These are phyloP conservation scores for Empis stercorea DNA, from an alignment of 2,888 invertebrate species.

Conservation along the genomic window DNA sequence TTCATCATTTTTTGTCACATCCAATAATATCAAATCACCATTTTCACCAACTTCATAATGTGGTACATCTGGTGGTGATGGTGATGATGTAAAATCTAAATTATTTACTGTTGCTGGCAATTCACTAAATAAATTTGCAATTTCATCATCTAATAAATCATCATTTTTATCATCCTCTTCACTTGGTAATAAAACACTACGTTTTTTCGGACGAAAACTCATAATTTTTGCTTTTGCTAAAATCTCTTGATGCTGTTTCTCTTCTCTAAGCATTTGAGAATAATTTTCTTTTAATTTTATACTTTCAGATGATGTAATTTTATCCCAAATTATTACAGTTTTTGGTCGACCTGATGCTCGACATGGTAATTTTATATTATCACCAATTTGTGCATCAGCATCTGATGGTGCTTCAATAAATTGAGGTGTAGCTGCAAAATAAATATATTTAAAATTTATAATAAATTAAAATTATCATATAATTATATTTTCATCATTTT, in stretches of 20 bases:
- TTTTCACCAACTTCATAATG: slow-evolving; percentile 18
- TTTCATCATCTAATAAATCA: slow-evolving; percentile 7
- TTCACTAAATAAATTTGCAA: slow-evolving; percentile 10
- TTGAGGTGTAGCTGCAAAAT: slow-evolving; percentile 20
- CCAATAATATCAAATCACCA: slow-evolving; percentile 19
- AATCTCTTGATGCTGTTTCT: slow-evolving; percentile 20
- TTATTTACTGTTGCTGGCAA: slow-evolving; percentile 9
- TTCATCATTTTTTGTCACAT: slow-evolving; percentile 17
- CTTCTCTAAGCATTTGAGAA: slow-evolving; percentile 30
- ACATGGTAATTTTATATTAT: slow-evolving; percentile 19
- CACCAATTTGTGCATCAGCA: slow-evolving; percentile 17
- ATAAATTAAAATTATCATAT: too few species aligned
- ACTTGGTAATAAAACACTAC: slow-evolving; percentile 13
- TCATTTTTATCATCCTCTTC: slow-evolving; percentile 14
- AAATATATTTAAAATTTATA: too few species aligned
- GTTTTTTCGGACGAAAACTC: slow-evolving; percentile 19
- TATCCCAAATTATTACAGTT: slow-evolving; percentile 19
- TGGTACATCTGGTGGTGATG: slow-evolving; percentile 11
- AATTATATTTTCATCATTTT: too few species aligned
- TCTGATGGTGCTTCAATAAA: slow-evolving; percentile 21
- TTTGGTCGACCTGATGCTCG: slow-evolving; percentile 19
- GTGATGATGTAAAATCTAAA: slow-evolving; percentile 11
- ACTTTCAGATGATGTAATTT: slow-evolving; percentile 5
- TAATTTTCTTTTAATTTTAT: neutral
- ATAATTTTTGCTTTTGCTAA: slow-evolving; percentile 21